These are phyloP conservation scores for Ammospiza maritima DNA, from an alignment of 2,797 vertebrate species.

Conservation along the genomic window DNA sequence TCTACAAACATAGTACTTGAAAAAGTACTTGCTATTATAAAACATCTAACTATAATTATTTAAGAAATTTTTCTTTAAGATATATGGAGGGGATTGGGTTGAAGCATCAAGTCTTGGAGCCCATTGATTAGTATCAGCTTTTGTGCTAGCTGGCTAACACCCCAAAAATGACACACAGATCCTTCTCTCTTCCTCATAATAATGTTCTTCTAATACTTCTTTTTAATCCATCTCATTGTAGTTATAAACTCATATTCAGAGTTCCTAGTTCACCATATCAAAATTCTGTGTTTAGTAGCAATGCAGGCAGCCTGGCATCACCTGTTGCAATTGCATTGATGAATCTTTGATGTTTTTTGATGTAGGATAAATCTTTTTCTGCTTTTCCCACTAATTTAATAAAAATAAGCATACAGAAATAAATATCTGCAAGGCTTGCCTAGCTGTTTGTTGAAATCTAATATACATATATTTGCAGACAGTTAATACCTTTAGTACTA, in stretches of 20 bases:
- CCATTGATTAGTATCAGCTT: background rate
- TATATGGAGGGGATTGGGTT: fast-evolving
- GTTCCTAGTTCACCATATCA: background rate
- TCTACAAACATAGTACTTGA: background rate
- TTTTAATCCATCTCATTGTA: background rate
- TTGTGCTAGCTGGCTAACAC: background rate
- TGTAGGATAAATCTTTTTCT: background rate
- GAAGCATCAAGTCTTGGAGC: background rate
- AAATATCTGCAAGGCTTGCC: background rate
- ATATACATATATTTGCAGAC: background rate
- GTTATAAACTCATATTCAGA: background rate
- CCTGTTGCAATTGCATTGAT: background rate
- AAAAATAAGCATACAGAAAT: background rate
- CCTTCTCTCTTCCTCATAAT: background rate
- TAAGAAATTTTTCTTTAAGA: background rate
- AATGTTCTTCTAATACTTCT: background rate
- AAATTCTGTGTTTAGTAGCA: background rate
- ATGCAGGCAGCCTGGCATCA: fast-evolving
- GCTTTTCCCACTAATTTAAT: background rate
- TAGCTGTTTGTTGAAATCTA: background rate
- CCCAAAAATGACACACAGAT: background rate
- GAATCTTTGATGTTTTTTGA: background rate
- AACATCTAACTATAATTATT: background rate
- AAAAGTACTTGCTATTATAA: background rate
- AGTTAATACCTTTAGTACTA: background rate